These are phyloP conservation scores for Calliopsis andreniformis DNA, from an alignment of 1,140 invertebrate species.

Conservation along the genomic window DNA sequence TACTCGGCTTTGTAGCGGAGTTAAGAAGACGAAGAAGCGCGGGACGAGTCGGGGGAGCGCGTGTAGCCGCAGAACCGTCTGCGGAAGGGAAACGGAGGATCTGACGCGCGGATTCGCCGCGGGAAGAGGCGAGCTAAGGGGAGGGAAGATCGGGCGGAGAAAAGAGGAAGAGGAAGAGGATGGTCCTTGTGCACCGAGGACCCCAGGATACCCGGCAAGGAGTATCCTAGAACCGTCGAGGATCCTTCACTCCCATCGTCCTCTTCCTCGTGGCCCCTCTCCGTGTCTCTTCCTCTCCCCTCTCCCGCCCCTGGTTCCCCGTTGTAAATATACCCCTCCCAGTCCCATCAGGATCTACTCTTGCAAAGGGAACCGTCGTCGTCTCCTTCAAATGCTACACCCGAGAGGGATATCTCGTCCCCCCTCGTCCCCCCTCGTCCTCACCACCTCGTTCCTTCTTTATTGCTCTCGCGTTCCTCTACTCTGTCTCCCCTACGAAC, in stretches of 20 bases:
- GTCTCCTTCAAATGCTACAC: conserved; percentile 60
- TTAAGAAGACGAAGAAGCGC: conserved; percentile 48
- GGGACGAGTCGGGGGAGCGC: neutral
- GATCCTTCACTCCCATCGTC: conserved; percentile 77
- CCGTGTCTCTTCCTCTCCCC: conserved; percentile 8
- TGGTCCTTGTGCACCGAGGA: conserved; percentile 78
- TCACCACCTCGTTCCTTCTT: neutral
- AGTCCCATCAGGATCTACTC: conserved; percentile 55
- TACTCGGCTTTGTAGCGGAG: conserved; percentile 54
- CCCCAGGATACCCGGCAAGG: conserved; percentile 76
- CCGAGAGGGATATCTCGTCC: conserved; percentile 36
- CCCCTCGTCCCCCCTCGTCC: neutral
- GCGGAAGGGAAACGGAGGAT: conserved; percentile 1
- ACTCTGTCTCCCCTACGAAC: conserved; percentile 26
- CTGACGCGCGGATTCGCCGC: no score
- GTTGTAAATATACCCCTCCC: conserved; percentile 63
- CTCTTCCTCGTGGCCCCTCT: conserved; percentile 51
- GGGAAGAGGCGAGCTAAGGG: conserved; percentile 1
- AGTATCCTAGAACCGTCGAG: conserved; percentile 80
- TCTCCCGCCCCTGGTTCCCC: conserved; percentile 37
- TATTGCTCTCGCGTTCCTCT: conserved; percentile 32
- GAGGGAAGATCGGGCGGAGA: conserved; percentile 51
- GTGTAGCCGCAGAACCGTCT: neutral
- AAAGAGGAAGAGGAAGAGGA: conserved; percentile 71
- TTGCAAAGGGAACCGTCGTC: conserved; percentile 59